Evolutionary conservation across 1,140 invertebrate genomes (phyloP), one percentile per base, ranked within the genome.

Genomic region (Meloidogyne floridensis): DNA sequence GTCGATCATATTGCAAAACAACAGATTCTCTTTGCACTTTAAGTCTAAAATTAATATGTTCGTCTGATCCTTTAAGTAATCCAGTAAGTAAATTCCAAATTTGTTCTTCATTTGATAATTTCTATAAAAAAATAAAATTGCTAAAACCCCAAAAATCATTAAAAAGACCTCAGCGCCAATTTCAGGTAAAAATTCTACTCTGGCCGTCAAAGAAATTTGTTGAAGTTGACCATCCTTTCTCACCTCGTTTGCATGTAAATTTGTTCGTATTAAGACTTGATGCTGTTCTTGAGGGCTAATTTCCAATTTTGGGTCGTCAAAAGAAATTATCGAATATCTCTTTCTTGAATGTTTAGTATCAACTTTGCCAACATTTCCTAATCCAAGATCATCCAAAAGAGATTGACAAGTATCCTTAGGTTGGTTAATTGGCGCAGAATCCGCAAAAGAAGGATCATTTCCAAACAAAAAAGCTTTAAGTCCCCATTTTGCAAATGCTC

Each of bases 111-210:
- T 18, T n/a, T 8, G 75, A n/a, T 5, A 54, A 32, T 77, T 77
- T 77, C 75, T 77, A n/a, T n/a, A 42, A 74, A 18, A n/a, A 65
- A 65, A n/a, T n/a, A 65, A 59, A 3, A 59, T n/a, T n/a, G 15
- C 59, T 59, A 15, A n/a, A 4, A 59, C 11, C 3, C 2, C 5
- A 73, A 32, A 32, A 32, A 32, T 32, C 32, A 1, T 32, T 2
- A 1, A 32, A 32, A 32, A 65, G n/a, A 77, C 75, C 75, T 77
- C 75, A 0, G 75, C 75, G 3, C 56, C 75, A 56, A 77, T 53
- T 77, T 77, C 75, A n/a, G 75, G 75, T 32, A 77, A 15, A 77
- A 77, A 77, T 56, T 77, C 75, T 15, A 47, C 56, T 18, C 75
- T 56, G 15, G 69, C 32, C 7, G 32, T 54, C 43, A 77, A 47